A percentile compares a stretch with the other conserved stretches of the same genome.
Conservation (phyloP, 2,113 vertebrate species). For the Pandion haliaetus region DNA sequence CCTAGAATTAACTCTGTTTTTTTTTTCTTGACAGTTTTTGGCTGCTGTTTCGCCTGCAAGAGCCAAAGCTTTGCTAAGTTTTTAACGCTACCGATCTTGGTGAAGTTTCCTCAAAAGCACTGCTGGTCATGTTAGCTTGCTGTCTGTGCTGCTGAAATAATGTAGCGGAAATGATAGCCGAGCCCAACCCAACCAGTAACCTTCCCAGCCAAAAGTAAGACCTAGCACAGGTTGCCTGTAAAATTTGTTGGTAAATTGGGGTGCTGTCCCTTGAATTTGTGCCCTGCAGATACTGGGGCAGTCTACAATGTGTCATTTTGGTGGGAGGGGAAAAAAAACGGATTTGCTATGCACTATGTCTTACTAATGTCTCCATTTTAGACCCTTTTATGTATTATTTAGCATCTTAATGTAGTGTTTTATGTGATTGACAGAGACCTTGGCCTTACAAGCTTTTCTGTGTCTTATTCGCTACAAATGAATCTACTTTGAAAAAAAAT, state of each 20-base stretch:
- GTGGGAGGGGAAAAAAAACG: neutral
- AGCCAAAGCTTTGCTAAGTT: neutral
- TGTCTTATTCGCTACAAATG: neutral
- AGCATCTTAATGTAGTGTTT: neutral
- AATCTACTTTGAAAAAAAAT: neutral
- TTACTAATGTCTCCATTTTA: fast-evolving
- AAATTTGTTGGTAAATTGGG: neutral
- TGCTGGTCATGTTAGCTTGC: neutral
- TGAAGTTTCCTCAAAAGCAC: neutral
- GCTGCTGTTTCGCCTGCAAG: neutral
- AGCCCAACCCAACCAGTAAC: conserved; percentile 69
- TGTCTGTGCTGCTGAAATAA: conserved; percentile 4
- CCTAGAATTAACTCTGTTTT: neutral
- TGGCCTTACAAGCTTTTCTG: neutral
- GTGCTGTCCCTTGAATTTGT: neutral
- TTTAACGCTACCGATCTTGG: fast-evolving
- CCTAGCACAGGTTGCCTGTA: fast-evolving
- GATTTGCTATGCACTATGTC: neutral
- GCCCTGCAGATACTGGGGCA: neutral
- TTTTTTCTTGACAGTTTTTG: neutral
- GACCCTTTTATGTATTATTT: neutral
- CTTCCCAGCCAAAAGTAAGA: conserved; percentile 76
- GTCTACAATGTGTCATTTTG: fast-evolving
- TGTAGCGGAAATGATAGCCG: conserved; percentile 84
- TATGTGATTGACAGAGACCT: neutral